Percentiles rank a stretch among this genome's conserved stretches.
These are phyloP conservation scores for Melolontha melolontha DNA, from an alignment of 2,888 invertebrate genomes.

Conservation along the genomic window DNA sequence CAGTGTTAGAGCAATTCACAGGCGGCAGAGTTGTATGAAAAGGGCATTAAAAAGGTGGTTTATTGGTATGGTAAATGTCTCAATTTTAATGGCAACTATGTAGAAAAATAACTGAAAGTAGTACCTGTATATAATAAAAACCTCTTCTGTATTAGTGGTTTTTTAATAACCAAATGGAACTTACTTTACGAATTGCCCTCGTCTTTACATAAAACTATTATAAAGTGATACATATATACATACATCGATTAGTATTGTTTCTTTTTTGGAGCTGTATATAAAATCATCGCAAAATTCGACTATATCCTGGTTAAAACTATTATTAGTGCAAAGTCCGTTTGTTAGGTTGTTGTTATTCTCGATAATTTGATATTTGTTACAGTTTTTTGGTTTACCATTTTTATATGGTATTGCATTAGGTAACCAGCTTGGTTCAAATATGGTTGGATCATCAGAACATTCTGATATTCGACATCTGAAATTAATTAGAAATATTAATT, in stretches of 20 bases:
- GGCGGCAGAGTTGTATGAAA: too few relatives aligned
- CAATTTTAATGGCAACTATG: too few relatives aligned
- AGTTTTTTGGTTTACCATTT: slow-evolving; percentile 47
- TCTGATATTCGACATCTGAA: slow-evolving; percentile 61
- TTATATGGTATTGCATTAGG: slow-evolving; percentile 59
- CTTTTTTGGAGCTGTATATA: slow-evolving; percentile 57
- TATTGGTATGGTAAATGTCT: too few relatives aligned
- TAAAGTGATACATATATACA: slow-evolving; percentile 47
- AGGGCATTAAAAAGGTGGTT: too few relatives aligned
- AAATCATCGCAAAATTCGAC: slow-evolving; percentile 55
- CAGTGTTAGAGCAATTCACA: too few relatives aligned
- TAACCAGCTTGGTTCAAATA: slow-evolving; percentile 59
- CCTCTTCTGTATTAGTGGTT: too few relatives aligned
- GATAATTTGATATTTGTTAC: slow-evolving; percentile 40
- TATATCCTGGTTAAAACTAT: slow-evolving; percentile 50
- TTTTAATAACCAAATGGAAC: too few relatives aligned
- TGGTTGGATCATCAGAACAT: slow-evolving; percentile 58
- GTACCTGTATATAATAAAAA: too few relatives aligned
- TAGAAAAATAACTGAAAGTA: too few relatives aligned
- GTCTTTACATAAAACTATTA: too few relatives aligned
- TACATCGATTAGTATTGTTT: slow-evolving; percentile 61
- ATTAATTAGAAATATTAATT: slow-evolving; percentile 24
- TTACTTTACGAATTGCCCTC: too few relatives aligned
- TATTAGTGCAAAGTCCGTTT: slow-evolving; percentile 33
- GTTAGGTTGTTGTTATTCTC: slow-evolving; percentile 11